phyloP scores from a whole-genome alignment of 2,113 vertebrate species.

The Struthio camelus region DNA sequence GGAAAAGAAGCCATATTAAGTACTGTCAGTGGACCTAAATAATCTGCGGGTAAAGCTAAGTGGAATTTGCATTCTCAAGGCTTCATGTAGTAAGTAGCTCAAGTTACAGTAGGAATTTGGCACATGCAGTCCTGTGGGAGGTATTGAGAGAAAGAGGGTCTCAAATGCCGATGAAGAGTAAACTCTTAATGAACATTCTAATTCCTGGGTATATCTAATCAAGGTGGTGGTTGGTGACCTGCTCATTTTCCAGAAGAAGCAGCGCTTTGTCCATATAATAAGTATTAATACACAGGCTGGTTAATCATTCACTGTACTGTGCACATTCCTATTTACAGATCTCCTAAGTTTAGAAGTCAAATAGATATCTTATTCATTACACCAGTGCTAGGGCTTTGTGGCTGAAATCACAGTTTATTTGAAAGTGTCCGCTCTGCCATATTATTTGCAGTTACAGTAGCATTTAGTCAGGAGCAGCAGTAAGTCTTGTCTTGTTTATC shows the following conservation, averaged over 20 bases:
- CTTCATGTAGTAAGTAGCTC: background rate
- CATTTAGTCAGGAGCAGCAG: background rate
- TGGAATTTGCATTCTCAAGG: background rate
- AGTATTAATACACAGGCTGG: background rate
- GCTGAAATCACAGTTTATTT: background rate
- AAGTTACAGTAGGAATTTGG: background rate
- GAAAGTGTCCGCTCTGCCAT: background rate
- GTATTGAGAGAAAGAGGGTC: background rate
- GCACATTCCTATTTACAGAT: background rate
- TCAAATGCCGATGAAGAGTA: background rate
- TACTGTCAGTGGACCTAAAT: background rate
- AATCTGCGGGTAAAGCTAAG: background rate
- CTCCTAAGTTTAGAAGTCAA: background rate
- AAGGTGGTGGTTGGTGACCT: background rate
- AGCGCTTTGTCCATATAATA: background rate
- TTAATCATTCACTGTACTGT: background rate
- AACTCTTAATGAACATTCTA: background rate
- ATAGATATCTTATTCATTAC: background rate
- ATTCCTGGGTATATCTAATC: background rate
- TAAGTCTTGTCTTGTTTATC: background rate
- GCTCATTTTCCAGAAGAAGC: background rate
- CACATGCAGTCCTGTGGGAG: background rate
- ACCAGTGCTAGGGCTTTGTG: background rate
- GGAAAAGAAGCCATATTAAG: background rate
- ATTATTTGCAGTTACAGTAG: background rate